Base-by-base conservation (phyloP, 1,140 invertebrate genomes). In the Amphibalanus amphitrite region DNA sequence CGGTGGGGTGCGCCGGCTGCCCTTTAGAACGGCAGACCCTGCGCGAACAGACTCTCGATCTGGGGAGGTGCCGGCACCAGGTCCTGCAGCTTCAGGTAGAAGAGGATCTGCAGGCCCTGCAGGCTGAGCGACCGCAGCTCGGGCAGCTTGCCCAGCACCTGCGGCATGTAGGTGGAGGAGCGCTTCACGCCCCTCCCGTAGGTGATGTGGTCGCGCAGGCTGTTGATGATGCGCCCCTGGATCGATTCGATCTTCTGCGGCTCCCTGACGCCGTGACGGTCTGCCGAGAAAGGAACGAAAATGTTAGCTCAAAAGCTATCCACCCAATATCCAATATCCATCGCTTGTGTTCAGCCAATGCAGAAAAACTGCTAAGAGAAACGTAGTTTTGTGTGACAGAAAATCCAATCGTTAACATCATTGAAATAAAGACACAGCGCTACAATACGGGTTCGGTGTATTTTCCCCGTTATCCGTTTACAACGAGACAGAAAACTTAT, bases 141-240 rank as follows among this genome's bases (percentile, higher is more conserved):
- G 0, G 93, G 91, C 71, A 97, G 83, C 80, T 94, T 95, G 33
- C 91, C 90, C 38, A 97, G 82, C 64, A 97, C 86, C 26, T 90
- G 85, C 59, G 93, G 95, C 84, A 97, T 93, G 81, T 95, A 95
- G 75, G 95, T 91, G 29, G 87, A 86, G 79, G 90, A 92, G 76
- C 86, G 86, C 80, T 92, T 90, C n/a, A 88, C 92, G 78, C 90
- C 92, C 70, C 87, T 87, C 79, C 93, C 93, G 82, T 95, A 94
- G 15, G 92, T 95, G 77, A 95, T 93, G 82, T 97, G 94, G 77
- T 97, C 94, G 17, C 92, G 85, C 20, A 98, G 82, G 69, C 92
- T 92, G 70, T 90, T 89, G 73, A 97, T 95, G 75, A 97, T 92
- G 80, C 94, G 95, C 90, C 92, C 93, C 79, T 97, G 93, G 15